Conservation (phyloP, 2,888 invertebrate species). For the Mycogona germanica region DNA sequence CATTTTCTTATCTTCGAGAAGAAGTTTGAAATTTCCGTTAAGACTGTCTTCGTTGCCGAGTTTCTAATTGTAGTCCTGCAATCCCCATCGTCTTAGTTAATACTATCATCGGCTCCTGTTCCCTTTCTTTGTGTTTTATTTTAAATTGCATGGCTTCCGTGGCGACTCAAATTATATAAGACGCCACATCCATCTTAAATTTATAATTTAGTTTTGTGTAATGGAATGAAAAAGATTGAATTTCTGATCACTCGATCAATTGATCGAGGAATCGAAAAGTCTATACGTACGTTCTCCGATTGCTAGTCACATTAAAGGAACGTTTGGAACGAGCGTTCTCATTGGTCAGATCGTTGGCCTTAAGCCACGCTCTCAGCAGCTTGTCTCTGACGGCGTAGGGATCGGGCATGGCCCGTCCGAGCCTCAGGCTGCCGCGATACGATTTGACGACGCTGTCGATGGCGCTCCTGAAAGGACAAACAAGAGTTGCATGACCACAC, state of each 20-base stretch:
- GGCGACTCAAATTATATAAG: too few species aligned
- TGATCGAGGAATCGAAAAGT: not conserved
- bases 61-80: too few species aligned
- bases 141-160: too few species aligned
- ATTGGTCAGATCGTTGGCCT: not conserved
- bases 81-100: too few species aligned
- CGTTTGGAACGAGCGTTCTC: not conserved
- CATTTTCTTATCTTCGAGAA: too few species aligned
- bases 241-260: too few species aligned
- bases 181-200: too few species aligned
- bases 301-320: not conserved
- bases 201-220: not conserved
- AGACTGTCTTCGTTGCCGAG: too few species aligned
- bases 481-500: not conserved
- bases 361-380: constrained; percentile 11
- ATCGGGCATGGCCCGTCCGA: constrained; percentile 18
- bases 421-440: constrained; percentile 13
- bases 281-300: not conserved
- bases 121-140: too few species aligned
- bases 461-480: constrained; percentile 6
- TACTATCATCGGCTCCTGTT: too few species aligned
- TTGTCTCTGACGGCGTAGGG: constrained; percentile 14
- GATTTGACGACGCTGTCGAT: constrained; percentile 13
- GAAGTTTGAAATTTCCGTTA: too few species aligned
- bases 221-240: not conserved